Conservation (phyloP, 1,140 invertebrate genomes). For the Gonatopus flavifemur region DNA sequence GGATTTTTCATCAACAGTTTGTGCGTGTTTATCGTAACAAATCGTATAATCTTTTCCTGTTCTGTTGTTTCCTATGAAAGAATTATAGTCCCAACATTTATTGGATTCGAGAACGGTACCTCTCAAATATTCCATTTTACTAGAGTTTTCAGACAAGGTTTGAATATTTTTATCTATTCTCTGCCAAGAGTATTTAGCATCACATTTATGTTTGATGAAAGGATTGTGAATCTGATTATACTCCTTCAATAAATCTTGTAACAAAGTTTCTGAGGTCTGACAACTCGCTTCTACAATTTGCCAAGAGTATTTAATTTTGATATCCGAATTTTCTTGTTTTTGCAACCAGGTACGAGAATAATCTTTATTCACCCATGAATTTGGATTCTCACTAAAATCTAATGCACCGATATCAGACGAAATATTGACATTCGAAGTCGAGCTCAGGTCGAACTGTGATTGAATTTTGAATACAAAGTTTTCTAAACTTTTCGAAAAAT, state of each 20-base stretch:
- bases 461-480: too few species aligned
- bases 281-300: conserved; percentile 28
- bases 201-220: conserved; percentile 8
- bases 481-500: too few species aligned
- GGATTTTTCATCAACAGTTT: conserved; percentile 29
- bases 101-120: conserved; percentile 17
- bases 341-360: too few species aligned
- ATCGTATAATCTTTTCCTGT: conserved; percentile 5
- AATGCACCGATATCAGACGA: too few species aligned
- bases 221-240: background rate
- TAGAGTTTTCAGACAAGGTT: conserved; percentile 11
- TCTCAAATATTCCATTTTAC: conserved; percentile 18
- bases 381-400: too few species aligned
- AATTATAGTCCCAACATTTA: background rate
- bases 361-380: too few species aligned
- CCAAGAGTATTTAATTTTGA: conserved; percentile 41
- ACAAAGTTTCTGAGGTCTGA: conserved; percentile 30
- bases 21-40: conserved; percentile 22
- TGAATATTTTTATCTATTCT: conserved; percentile 35
- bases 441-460: too few species aligned
- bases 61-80: background rate
- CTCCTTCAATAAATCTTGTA: conserved; percentile 9
- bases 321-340: too few species aligned
- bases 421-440: too few species aligned
- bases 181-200: conserved; percentile 40